Percentiles rank a stretch among this genome's conserved stretches.
These are phyloP conservation scores for Campylorhamphus procurvoides DNA, from an alignment of 2,113 vertebrate genomes.

Conservation along the genomic window DNA sequence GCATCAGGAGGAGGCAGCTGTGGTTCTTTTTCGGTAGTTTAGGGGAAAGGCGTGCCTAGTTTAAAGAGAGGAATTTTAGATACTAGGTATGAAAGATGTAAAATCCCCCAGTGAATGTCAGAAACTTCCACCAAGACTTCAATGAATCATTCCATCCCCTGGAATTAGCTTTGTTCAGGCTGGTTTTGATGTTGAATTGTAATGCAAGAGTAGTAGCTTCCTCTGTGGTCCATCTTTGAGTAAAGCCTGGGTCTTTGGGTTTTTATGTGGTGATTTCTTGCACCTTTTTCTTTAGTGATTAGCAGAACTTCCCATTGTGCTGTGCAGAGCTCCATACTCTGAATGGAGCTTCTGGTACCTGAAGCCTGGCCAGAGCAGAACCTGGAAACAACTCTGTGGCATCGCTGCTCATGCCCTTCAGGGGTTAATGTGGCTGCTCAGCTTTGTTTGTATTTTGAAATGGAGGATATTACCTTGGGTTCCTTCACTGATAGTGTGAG, in stretches of 20 bases:
- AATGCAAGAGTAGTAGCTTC: neutral
- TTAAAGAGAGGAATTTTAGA: neutral
- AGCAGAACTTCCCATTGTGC: neutral
- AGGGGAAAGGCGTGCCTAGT: neutral
- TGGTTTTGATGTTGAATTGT: neutral
- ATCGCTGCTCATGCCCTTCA: neutral
- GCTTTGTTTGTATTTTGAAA: neutral
- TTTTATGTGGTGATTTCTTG: neutral
- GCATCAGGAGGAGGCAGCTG: neutral
- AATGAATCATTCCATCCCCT: neutral
- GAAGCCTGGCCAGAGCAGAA: neutral
- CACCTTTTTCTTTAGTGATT: neutral
- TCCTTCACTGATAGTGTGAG: neutral
- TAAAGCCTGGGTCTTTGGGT: neutral
- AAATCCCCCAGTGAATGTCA: neutral
- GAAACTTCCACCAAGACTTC: neutral
- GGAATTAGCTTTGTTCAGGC: neutral
- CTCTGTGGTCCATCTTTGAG: neutral
- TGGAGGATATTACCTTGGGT: neutral
- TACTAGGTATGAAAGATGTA: neutral
- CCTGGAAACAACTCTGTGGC: neutral
- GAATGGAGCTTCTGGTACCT: neutral
- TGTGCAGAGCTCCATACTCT: fast-evolving
- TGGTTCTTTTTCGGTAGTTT: neutral
- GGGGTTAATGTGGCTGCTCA: fast-evolving